phyloP scores from a whole-genome alignment of 2,888 invertebrate species.

The Xestia xanthographa region DNA sequence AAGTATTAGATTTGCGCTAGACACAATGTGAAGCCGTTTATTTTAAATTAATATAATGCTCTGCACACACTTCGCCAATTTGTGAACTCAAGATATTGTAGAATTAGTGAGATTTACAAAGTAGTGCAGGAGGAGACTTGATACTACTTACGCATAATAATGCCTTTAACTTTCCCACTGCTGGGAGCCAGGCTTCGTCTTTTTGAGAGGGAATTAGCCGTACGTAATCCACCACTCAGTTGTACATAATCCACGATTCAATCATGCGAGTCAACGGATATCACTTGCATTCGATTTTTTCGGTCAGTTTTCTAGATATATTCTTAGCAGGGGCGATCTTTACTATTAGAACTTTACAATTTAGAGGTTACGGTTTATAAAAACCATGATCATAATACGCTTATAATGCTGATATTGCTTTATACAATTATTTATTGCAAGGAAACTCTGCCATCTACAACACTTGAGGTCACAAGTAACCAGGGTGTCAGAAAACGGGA shows the following conservation, averaged over 20 bases:
- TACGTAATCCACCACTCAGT: not conserved
- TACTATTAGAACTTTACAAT: not conserved
- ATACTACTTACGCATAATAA: not conserved
- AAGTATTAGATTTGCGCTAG: conserved; percentile 28
- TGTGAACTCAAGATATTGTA: conserved; percentile 28
- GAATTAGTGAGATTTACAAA: not conserved
- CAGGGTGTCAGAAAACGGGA: conserved; percentile 32
- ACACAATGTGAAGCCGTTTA: conserved; percentile 2
- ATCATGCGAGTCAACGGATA: not conserved
- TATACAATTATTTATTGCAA: conserved; percentile 7
- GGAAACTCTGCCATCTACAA: not conserved
- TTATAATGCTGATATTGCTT: not conserved
- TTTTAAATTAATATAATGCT: conserved; percentile 36
- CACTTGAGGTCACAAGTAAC: conserved; percentile 33
- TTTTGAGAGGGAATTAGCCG: not conserved
- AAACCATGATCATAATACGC: not conserved
- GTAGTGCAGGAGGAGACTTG: not conserved
- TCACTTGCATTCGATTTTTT: not conserved
- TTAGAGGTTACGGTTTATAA: not conserved
- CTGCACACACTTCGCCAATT: conserved; percentile 9
- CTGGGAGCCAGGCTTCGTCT: not conserved
- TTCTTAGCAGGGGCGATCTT: not conserved
- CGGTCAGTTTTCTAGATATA: not conserved
- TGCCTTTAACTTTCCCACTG: not conserved
- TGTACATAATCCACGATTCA: not conserved